Evolutionary conservation across 2,888 invertebrate species (phyloP).

Genomic region (Drosophila kokeensis): DNA sequence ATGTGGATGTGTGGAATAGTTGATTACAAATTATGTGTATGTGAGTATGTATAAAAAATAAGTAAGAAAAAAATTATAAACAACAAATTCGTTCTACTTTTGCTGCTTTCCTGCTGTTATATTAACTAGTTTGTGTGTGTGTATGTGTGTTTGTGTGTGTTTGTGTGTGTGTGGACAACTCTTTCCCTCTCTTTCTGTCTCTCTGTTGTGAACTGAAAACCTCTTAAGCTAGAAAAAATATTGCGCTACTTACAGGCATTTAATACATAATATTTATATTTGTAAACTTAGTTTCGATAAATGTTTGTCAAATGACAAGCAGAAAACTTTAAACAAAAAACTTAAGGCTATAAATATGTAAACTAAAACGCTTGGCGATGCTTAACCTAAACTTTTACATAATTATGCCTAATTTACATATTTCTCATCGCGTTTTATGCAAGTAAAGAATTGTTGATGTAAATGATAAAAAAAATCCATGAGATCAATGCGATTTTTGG

Average conservation of each 20-base stretch:
- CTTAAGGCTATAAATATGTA: slow-evolving; percentile 45
- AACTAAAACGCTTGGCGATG: slow-evolving; percentile 77
- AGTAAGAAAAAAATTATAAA: slow-evolving; percentile 32
- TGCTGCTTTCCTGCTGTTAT: slow-evolving; percentile 43
- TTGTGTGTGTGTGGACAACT: slow-evolving; percentile 4
- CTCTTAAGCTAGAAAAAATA: slow-evolving; percentile 35
- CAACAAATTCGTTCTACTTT: slow-evolving; percentile 53
- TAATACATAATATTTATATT: slow-evolving; percentile 26
- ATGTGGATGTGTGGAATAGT: slow-evolving; percentile 29
- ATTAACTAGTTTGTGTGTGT: slow-evolving; percentile 52
- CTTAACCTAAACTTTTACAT: slow-evolving; percentile 60
- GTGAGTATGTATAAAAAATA: slow-evolving; percentile 33
- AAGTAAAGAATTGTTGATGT: slow-evolving; percentile 68
- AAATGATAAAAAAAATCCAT: slow-evolving; percentile 80
- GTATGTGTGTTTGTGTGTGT: slow-evolving; percentile 1
- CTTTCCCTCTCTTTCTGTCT: background rate
- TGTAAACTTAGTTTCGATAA: slow-evolving; percentile 19
- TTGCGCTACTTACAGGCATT: slow-evolving; percentile 58
- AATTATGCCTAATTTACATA: slow-evolving; percentile 53
- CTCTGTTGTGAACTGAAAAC: slow-evolving; percentile 24
- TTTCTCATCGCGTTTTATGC: slow-evolving; percentile 67
- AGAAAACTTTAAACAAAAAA: slow-evolving; percentile 27
- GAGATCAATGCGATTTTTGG: slow-evolving; percentile 85
- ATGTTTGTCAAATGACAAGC: slow-evolving; percentile 34
- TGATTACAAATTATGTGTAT: slow-evolving; percentile 44